Base-by-base conservation (phyloP, 1,140 invertebrate species). In the Fopius arisanus region DNA sequence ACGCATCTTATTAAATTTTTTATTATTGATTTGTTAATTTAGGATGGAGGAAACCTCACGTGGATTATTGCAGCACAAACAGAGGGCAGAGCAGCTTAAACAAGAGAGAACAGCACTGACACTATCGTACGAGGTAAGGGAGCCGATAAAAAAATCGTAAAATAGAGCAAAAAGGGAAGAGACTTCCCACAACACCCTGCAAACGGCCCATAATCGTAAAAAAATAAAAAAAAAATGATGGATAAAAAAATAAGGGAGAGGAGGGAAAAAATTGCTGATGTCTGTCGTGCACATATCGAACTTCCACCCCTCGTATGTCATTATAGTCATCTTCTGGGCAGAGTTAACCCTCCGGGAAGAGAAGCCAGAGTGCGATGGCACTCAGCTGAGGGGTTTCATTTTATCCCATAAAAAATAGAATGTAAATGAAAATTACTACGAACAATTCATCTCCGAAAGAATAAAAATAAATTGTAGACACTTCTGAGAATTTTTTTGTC, bases 41-140 rank as follows among this genome's bases (percentile, higher is more conserved):
- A 94, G 93, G 85, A 93, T 93, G 92, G 93, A 94, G 84, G 93
- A 93, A 81, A 92, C 92, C 71, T 91, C 93, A 66, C 90, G 91
- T 66, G 90, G 91, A 23, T 88, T 93, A 88, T 84, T 93, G 78
- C 92, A 94, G 80, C 94, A 94, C 86, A 95, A 94, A 84, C 91
- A 90, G 78, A 91, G 92, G 78, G 92, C 92, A 75, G 94, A 95
- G 80, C 92, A 93, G 88, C 84, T 95, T 83, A 93, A 94, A 87
- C 93, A 94, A 82, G 94, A 95, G 84, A 94, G 94, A 83, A 89
- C 90, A 73, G 91, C 92, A 48, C 88, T 94, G 72, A 91, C 92
- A 71, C 87, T 92, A 73, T 93, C 93, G 59, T 94, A 94, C 86
- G 94, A 95, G 91, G 93, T 94, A 81, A 90, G 87, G 75, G 79